Conservation (phyloP, 2,113 vertebrate genomes). For the Oryzias melastigma region DNA sequence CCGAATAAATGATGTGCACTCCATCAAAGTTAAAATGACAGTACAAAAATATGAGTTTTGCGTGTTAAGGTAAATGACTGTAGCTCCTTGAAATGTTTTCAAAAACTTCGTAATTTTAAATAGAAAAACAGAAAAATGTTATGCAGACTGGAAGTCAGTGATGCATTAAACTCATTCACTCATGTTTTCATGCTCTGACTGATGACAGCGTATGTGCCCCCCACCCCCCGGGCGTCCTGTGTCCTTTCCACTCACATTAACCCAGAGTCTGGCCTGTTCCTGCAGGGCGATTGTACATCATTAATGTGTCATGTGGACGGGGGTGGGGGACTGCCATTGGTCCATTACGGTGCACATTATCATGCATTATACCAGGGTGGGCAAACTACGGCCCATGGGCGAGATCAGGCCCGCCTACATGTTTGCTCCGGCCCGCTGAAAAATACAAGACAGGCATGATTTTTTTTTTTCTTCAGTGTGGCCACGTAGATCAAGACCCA, state of each 20-base stretch:
- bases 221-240: slow-evolving; percentile 17
- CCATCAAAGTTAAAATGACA: too few species aligned
- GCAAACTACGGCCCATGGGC: too few species aligned
- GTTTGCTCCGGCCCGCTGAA: too few species aligned
- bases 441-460: too few species aligned
- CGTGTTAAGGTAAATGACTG: too few species aligned
- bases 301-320: slow-evolving; percentile 39
- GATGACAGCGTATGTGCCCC: slow-evolving; percentile 3
- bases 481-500: too few species aligned
- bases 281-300: slow-evolving; percentile 22
- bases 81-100: too few species aligned
- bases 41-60: too few species aligned
- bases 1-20: too few species aligned
- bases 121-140: slow-evolving; percentile 1
- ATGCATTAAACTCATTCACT: slow-evolving; percentile 20
- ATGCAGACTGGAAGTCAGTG: slow-evolving; percentile 17
- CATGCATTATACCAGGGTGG: slow-evolving; percentile 33
- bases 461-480: too few species aligned
- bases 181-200: slow-evolving; percentile 12
- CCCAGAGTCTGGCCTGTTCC: slow-evolving; percentile 38
- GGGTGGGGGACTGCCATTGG: slow-evolving; percentile 30
- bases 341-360: slow-evolving; percentile 63
- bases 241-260: slow-evolving; percentile 52
- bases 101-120: too few species aligned
- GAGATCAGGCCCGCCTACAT: too few species aligned